A percentile compares a stretch with the other conserved stretches of the same genome.
Conservation (phyloP, 2,797 vertebrate species). For the Pitangus sulphuratus region DNA sequence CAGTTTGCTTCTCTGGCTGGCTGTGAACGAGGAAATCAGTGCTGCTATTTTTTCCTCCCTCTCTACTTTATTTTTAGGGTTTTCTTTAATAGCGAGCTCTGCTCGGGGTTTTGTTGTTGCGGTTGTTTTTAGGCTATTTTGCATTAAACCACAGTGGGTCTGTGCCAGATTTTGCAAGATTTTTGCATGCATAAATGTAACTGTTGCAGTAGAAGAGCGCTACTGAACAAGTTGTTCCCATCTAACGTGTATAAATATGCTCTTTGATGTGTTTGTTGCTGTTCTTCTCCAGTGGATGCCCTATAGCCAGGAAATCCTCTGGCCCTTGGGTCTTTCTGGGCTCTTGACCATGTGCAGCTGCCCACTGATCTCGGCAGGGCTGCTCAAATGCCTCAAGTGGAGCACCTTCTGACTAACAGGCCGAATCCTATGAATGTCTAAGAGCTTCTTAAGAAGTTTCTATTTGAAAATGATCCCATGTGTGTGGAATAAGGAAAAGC, state of each 20-base stretch:
- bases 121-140: slow-evolving; percentile 18
- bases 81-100: not conserved
- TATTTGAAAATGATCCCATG: not conserved
- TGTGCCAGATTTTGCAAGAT: slow-evolving; percentile 3
- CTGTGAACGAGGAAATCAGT: not conserved
- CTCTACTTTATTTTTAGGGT: not conserved
- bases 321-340: not conserved
- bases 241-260: not conserved
- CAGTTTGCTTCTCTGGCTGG: not conserved
- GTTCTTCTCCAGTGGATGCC: not conserved
- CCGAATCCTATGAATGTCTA: not conserved
- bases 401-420: not conserved
- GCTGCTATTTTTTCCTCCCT: not conserved
- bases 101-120: not conserved
- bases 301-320: not conserved
- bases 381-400: not conserved
- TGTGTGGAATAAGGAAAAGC: not conserved
- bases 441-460: not conserved
- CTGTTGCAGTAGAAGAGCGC: not conserved
- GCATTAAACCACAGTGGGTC: slow-evolving; percentile 10
- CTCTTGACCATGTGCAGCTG: not conserved
- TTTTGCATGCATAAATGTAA: not conserved
- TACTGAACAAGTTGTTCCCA: slow-evolving; percentile 22
- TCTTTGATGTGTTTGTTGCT: not conserved
- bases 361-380: not conserved